These are phyloP conservation scores for Pampus argenteus DNA, from an alignment of 2,797 vertebrate species.

Conservation along the genomic window DNA sequence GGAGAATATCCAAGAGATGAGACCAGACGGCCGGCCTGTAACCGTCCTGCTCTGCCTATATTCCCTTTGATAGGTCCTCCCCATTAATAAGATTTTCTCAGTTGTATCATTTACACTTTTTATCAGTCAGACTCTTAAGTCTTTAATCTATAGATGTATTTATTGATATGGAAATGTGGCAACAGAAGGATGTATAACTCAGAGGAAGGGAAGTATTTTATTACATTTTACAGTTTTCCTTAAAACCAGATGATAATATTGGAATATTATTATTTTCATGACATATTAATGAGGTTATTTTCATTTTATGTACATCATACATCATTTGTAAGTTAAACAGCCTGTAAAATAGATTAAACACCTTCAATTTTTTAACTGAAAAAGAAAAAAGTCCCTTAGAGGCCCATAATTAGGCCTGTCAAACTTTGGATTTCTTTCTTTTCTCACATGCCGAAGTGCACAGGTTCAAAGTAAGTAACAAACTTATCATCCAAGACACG, in stretches of 20 bases:
- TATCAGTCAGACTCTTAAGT: background rate
- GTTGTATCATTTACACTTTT: constrained; percentile 7
- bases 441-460: background rate
- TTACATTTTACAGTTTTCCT: constrained; percentile 2
- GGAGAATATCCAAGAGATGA: background rate
- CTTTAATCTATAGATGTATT: background rate
- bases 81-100: background rate
- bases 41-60: background rate
- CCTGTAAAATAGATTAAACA: background rate
- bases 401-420: background rate
- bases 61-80: constrained; percentile 20
- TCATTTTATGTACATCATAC: background rate
- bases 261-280: background rate
- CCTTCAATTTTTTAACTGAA: too few species aligned
- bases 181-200: constrained; percentile 1
- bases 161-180: background rate
- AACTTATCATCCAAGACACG: too few species aligned
- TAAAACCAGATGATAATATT: background rate
- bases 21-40: constrained; percentile 2
- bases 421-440: background rate
- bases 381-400: background rate
- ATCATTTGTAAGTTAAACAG: background rate
- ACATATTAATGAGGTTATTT: background rate
- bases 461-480: background rate
- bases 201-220: constrained; percentile 20